Conservation (phyloP, 2,797 vertebrate genomes). For the Anniella stebbinsi region DNA sequence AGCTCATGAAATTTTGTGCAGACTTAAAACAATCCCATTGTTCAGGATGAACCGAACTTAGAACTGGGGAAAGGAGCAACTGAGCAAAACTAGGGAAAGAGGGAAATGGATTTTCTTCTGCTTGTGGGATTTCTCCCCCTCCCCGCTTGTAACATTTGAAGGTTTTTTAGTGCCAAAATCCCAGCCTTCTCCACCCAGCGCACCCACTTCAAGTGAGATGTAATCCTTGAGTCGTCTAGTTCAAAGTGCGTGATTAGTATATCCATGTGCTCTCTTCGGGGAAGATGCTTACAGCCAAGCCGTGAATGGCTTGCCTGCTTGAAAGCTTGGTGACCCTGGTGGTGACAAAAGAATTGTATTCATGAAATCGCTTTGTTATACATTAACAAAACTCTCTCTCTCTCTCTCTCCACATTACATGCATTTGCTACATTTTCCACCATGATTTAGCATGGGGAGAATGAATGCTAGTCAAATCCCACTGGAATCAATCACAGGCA, state of each 20-base stretch:
- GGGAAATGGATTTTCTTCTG: neutral
- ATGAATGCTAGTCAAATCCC: slow-evolving; percentile 37
- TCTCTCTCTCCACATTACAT: slow-evolving; percentile 21
- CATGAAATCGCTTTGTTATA: slow-evolving; percentile 56
- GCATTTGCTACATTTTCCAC: neutral
- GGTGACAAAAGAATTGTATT: slow-evolving; percentile 45
- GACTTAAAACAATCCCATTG: too few species aligned
- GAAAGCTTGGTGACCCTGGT: slow-evolving; percentile 21
- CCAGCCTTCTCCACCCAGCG: neutral
- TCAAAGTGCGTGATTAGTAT: neutral
- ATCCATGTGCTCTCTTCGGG: neutral
- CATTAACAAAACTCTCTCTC: slow-evolving; percentile 39
- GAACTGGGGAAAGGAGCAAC: too few species aligned
- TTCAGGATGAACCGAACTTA: too few species aligned
- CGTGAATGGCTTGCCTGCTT: slow-evolving; percentile 18
- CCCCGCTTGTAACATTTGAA: neutral
- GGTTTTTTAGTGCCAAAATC: neutral
- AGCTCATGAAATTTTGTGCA: too few species aligned
- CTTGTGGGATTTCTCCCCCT: accelerated
- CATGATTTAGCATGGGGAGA: slow-evolving; percentile 49
- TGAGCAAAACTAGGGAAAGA: neutral
- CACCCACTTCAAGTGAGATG: neutral
- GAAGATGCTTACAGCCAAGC: neutral
- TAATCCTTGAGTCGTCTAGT: neutral
- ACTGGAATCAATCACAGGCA: slow-evolving; percentile 44